A percentile compares a stretch with the other conserved stretches of the same genome.
Evolutionary conservation across 2,888 invertebrate genomes (phyloP).

Genomic region (Carabus problematicus): DNA sequence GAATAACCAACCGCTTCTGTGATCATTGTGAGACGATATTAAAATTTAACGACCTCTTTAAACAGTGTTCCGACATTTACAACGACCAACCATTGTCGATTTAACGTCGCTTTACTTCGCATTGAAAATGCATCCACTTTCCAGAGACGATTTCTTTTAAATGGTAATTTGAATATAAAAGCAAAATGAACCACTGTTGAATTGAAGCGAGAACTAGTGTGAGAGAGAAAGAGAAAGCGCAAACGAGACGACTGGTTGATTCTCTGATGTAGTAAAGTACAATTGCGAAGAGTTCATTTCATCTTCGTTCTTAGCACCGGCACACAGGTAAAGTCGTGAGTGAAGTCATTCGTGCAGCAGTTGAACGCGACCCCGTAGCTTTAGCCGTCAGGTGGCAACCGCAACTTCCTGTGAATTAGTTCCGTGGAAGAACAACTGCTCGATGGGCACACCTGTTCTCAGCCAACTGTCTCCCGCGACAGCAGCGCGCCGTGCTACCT

Average conservation of each 20-base stretch:
- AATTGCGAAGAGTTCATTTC: too few species aligned
- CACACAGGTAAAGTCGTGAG: too few species aligned
- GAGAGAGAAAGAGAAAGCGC: not conserved
- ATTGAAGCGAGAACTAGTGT: not conserved
- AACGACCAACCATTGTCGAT: slow-evolving; percentile 13
- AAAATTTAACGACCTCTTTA: too few species aligned
- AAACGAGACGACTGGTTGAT: slow-evolving; percentile 2
- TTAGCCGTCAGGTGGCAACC: slow-evolving; percentile 39
- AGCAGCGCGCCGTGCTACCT: not conserved
- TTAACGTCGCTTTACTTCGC: slow-evolving; percentile 18
- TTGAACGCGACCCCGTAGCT: too few species aligned
- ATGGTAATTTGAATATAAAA: slow-evolving; percentile 34
- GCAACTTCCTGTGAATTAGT: slow-evolving; percentile 41
- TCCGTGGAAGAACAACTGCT: slow-evolving; percentile 38
- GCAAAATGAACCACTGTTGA: slow-evolving; percentile 7
- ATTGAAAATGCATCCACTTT: slow-evolving; percentile 23
- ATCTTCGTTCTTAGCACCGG: too few species aligned
- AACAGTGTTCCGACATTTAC: slow-evolving; percentile 15
- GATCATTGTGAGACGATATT: too few species aligned
- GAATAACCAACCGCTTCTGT: too few species aligned
- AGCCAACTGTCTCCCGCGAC: slow-evolving; percentile 6
- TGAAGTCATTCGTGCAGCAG: too few species aligned
- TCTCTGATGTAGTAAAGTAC: too few species aligned
- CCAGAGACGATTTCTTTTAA: slow-evolving; percentile 25
- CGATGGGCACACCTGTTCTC: slow-evolving; percentile 32